phyloP scores from a whole-genome alignment of 2,888 invertebrate species.

The Gymnocheta viridis region DNA sequence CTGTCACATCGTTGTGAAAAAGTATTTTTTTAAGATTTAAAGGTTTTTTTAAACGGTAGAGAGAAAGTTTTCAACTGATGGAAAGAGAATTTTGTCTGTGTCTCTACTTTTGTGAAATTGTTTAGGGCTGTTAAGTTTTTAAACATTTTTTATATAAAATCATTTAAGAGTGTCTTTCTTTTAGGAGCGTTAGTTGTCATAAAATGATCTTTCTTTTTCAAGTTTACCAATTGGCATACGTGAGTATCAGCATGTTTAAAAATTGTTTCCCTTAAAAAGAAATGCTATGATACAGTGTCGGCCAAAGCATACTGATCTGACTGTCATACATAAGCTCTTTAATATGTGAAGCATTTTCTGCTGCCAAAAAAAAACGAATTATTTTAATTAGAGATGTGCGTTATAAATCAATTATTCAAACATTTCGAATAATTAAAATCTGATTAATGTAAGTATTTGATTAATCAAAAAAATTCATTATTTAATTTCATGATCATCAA shows the following conservation, averaged over 20 bases:
- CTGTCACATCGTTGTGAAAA: conserved; percentile 24
- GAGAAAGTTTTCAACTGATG: conserved; percentile 38
- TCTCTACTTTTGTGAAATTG: not conserved
- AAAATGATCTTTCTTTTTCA: not conserved
- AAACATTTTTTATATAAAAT: not conserved
- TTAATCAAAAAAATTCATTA: too few species aligned
- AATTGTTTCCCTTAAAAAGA: not conserved
- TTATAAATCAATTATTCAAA: too few species aligned
- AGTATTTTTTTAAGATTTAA: not conserved
- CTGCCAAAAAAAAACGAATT: too few species aligned
- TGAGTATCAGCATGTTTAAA: conserved; percentile 30
- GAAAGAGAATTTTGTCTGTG: conserved; percentile 16
- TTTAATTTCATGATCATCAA: too few species aligned
- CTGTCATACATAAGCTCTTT: too few species aligned
- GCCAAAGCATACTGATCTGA: too few species aligned
- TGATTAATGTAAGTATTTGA: too few species aligned
- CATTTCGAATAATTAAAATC: too few species aligned
- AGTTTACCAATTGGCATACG: not conserved
- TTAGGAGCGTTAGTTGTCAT: not conserved
- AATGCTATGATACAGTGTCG: too few species aligned
- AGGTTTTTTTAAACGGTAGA: conserved; percentile 7
- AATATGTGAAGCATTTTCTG: too few species aligned
- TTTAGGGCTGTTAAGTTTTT: not conserved
- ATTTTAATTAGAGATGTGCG: too few species aligned
- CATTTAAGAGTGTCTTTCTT: conserved; percentile 23